These are phyloP conservation scores for Hypena proboscidalis DNA, from an alignment of 2,888 invertebrate genomes.

Conservation along the genomic window DNA sequence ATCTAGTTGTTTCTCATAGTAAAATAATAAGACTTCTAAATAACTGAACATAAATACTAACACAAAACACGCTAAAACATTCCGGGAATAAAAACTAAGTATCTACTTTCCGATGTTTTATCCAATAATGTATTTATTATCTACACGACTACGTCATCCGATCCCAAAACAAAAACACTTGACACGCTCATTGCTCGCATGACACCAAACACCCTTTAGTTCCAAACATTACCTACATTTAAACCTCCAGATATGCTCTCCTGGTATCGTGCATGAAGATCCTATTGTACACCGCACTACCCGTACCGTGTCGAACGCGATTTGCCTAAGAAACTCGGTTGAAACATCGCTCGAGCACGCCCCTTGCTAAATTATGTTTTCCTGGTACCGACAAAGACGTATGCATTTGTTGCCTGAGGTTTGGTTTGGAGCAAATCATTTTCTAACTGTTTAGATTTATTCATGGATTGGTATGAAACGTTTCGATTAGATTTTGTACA, in stretches of 20 bases:
- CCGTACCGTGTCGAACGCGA: slow-evolving; percentile 60
- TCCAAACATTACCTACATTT: slow-evolving; percentile 19
- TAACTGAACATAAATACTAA: too few relatives aligned
- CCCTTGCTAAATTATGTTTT: slow-evolving; percentile 51
- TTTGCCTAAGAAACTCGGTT: slow-evolving; percentile 66
- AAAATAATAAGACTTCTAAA: too few relatives aligned
- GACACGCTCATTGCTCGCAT: slow-evolving; percentile 22
- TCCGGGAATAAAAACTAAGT: too few relatives aligned
- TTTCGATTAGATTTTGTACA: too few relatives aligned
- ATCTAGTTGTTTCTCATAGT: too few relatives aligned
- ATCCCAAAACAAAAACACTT: slow-evolving; percentile 12
- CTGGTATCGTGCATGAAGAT: slow-evolving; percentile 37
- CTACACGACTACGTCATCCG: not conserved
- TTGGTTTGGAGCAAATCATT: slow-evolving; percentile 25
- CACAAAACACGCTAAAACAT: too few relatives aligned
- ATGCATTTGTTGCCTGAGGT: slow-evolving; percentile 35
- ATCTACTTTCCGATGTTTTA: too few relatives aligned
- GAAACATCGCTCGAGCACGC: slow-evolving; percentile 56
- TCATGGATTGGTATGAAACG: too few relatives aligned
- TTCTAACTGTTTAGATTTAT: slow-evolving; percentile 15
- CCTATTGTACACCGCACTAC: slow-evolving; percentile 38
- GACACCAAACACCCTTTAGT: slow-evolving; percentile 19
- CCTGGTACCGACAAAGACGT: slow-evolving; percentile 48
- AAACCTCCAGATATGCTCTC: slow-evolving; percentile 10
- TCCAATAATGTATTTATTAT: too few relatives aligned